These are phyloP conservation scores for Leucania comma DNA, from an alignment of 2,888 invertebrate species.

Conservation along the genomic window DNA sequence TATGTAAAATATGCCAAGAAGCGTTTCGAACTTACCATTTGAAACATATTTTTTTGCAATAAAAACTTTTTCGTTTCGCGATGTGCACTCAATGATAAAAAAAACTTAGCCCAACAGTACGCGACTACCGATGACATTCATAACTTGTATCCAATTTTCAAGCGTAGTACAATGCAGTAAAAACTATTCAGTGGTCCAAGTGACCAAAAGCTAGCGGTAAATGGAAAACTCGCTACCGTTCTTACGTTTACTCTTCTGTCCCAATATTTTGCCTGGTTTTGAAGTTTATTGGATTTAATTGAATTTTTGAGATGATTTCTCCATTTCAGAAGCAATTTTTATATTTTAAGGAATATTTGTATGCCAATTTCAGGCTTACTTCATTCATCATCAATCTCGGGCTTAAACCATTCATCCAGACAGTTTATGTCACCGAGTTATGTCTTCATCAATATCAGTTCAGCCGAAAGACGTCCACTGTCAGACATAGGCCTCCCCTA, in stretches of 20 bases:
- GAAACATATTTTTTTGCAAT: background rate
- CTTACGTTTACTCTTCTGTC: background rate
- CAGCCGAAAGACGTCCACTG: too few species aligned
- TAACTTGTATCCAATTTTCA: constrained; percentile 43
- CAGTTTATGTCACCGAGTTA: too few species aligned
- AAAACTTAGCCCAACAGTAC: constrained; percentile 15
- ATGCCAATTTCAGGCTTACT: too few species aligned
- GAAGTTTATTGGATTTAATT: too few species aligned
- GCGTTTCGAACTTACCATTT: background rate
- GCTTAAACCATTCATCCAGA: too few species aligned
- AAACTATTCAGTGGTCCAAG: constrained; percentile 22
- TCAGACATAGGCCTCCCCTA: too few species aligned
- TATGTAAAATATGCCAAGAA: background rate
- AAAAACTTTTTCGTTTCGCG: background rate
- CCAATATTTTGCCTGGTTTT: too few species aligned
- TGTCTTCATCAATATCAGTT: too few species aligned
- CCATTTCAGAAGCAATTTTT: too few species aligned
- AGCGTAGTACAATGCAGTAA: constrained; percentile 32
- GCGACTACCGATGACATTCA: constrained; percentile 34
- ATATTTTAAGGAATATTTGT: too few species aligned
- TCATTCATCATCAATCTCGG: too few species aligned
- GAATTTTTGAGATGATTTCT: too few species aligned
- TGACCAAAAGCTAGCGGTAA: constrained; percentile 4
- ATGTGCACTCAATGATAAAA: constrained; percentile 14
- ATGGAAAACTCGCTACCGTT: background rate